Evolutionary conservation across 2,888 invertebrate genomes (phyloP), one percentile per base, ranked within the genome.

Genomic region (Caenorhabditis sp.): DNA sequence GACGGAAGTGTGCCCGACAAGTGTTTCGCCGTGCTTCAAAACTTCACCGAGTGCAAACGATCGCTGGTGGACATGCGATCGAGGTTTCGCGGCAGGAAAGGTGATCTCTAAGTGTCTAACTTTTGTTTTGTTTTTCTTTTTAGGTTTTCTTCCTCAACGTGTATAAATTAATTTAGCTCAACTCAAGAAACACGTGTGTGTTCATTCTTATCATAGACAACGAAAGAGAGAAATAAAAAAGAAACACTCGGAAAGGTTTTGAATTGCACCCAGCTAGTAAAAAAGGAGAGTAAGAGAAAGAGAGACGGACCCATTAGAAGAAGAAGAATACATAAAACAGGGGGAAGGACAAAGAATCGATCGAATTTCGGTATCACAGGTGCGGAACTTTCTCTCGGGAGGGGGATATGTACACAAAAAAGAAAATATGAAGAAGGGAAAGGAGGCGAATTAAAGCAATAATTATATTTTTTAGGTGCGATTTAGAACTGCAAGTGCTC

Each of bases 401-500:
- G 24, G 8, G 41, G 58, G 58, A 69, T 61, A 58, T 76, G 66
- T 66, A 76, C 69, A 54, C 51, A 59, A 41, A 51, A 24, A 16
- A n/a, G n/a, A n/a, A n/a, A n/a, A n/a, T n/a, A n/a, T n/a, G 31
- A 28, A 58, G 19, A 14, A n/a, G 14, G n/a, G 58, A 16, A 2
- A 22, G n/a, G n/a, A n/a, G n/a, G n/a, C n/a, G n/a, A n/a, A 24
- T 59, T 8, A 31, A 19, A 59, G 19, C n/a, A 22, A 59, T 10
- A 63, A 63, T 12, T 38, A 58, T 24, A 54, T 14, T 54, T 54
- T 54, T 24, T 14, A 10, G 38, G 6, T 38, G 31, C 31, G 44
- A 44, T n/a, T 84, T 79, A 92, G 58, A 91, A 81, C 64, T 92
- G 92, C 89, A 89, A 88, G 73, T 91, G 89, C 74, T 92, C 92